Evolutionary conservation across 2,113 vertebrate species (phyloP).

Genomic region (Leptodactylus fuscus): DNA sequence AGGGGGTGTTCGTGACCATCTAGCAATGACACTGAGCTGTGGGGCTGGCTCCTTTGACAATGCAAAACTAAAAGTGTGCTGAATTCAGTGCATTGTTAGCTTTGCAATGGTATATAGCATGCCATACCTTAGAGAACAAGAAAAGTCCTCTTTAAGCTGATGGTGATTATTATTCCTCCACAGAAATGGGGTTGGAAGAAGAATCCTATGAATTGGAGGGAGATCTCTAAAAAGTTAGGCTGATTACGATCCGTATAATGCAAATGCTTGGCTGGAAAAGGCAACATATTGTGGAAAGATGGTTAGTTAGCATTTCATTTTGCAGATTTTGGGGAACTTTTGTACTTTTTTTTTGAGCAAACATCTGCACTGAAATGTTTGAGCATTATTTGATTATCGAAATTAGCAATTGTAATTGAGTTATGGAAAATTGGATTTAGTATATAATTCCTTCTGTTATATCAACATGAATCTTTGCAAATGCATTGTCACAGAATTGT

Average conservation of each 20-base stretch:
- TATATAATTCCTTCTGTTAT: constrained; percentile 62
- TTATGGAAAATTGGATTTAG: constrained; percentile 70
- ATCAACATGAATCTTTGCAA: constrained; percentile 64
- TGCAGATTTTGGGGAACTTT: background rate
- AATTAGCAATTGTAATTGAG: constrained; percentile 69
- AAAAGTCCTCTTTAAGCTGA: too few relatives aligned
- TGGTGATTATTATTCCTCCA: too few relatives aligned
- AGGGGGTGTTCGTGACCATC: too few relatives aligned
- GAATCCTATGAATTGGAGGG: too few relatives aligned
- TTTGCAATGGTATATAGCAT: too few relatives aligned
- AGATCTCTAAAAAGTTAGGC: background rate
- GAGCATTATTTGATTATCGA: background rate
- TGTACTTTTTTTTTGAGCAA: background rate
- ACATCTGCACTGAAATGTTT: constrained; percentile 1
- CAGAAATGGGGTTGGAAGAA: too few relatives aligned
- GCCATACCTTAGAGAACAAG: too few relatives aligned
- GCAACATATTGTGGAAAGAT: constrained; percentile 15
- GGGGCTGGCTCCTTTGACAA: too few relatives aligned
- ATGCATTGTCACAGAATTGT: constrained; percentile 64
- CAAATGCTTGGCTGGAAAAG: background rate
- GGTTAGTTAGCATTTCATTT: background rate
- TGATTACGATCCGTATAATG: background rate
- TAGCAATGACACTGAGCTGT: too few relatives aligned
- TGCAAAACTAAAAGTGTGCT: too few relatives aligned
- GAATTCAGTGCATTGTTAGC: too few relatives aligned